phyloP scores from a whole-genome alignment of 2,113 vertebrate species.

The Mystacornis crossleyi region DNA sequence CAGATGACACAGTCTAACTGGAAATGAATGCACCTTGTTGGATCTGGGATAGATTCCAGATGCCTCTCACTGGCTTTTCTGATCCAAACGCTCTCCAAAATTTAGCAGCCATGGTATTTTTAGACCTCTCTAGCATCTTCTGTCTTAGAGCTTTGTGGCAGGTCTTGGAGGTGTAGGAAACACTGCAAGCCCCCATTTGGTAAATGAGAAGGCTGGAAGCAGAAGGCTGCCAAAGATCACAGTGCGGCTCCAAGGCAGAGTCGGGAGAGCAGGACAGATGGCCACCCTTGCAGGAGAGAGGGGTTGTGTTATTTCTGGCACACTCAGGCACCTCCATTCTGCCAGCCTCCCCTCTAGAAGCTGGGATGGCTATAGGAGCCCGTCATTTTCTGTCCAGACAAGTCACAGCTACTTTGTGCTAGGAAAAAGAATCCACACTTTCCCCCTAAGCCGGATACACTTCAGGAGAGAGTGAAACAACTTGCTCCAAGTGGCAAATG shows the following conservation, averaged over 20 bases:
- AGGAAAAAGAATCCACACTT: background rate
- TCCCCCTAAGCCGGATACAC: background rate
- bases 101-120: background rate
- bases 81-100: background rate
- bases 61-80: background rate
- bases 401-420: background rate
- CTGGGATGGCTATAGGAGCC: background rate
- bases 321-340: background rate
- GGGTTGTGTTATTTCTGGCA: background rate
- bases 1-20: background rate
- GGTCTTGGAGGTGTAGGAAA: background rate
- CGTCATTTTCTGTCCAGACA: background rate
- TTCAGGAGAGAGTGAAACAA: background rate
- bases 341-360: background rate
- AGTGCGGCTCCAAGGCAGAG: background rate
- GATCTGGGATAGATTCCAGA: background rate
- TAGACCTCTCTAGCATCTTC: background rate
- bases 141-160: background rate
- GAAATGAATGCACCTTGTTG: background rate
- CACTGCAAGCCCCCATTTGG: background rate
- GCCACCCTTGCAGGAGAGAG: background rate
- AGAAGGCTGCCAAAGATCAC: constrained; percentile 12
- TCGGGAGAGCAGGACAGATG: constrained; percentile 5
- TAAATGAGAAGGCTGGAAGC: background rate
- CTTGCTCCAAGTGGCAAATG: background rate